A percentile compares a stretch with the other conserved stretches of the same genome.
phyloP scores from a whole-genome alignment of 2,113 vertebrate genomes.

The Myxocyprinus asiaticus region DNA sequence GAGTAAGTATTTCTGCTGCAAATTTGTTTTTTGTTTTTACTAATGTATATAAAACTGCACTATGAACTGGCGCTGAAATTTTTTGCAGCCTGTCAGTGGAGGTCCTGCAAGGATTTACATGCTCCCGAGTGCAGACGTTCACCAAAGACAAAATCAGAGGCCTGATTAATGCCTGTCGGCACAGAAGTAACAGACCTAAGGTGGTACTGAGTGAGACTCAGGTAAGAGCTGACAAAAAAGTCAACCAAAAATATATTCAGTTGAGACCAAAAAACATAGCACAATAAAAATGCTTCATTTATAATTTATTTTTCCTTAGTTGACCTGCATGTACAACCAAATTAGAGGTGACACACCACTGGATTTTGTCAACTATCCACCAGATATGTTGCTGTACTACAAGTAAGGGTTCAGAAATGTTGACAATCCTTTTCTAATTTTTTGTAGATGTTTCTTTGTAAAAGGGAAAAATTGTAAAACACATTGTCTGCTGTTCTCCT shows the following conservation, averaged over 20 bases:
- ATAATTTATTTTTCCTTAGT: constrained; percentile 24
- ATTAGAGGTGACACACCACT: constrained; percentile 3
- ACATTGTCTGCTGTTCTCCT: background rate
- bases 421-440: too few species aligned
- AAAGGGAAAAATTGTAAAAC: background rate
- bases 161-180: constrained; percentile 43
- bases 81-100: constrained; percentile 37
- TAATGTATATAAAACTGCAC: background rate
- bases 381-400: constrained; percentile 53
- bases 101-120: constrained; percentile 53
- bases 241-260: background rate
- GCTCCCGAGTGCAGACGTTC: constrained; percentile 19
- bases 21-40: background rate
- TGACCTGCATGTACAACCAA: constrained; percentile 52
- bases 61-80: constrained; percentile 10
- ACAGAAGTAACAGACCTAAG: background rate
- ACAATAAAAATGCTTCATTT: background rate
- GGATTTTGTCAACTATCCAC: constrained; percentile 42
- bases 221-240: constrained; percentile 20
- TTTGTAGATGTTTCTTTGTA: background rate
- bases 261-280: background rate
- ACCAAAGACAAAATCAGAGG: background rate
- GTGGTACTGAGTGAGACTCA: constrained; percentile 43
- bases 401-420: constrained; percentile 31
- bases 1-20: constrained; percentile 32